Conservation (phyloP, 2,797 vertebrate genomes). For the Threskiornis aethiopicus region DNA sequence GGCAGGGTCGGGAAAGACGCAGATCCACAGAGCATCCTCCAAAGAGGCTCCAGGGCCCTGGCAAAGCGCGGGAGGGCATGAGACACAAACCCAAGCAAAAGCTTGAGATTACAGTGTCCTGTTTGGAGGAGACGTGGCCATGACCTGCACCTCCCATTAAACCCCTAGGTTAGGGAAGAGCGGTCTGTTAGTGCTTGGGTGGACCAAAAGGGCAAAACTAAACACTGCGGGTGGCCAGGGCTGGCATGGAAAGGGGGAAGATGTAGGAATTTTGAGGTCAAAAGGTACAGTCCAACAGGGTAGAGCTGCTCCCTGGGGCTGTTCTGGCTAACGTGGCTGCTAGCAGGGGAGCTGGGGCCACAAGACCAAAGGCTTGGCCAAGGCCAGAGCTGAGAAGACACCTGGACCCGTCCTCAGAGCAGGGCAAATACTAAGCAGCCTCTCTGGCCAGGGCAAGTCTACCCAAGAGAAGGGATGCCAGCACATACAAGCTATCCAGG, state of each 20-base stretch:
- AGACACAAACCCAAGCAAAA: not conserved
- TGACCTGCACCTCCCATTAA: not conserved
- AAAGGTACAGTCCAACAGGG: not conserved
- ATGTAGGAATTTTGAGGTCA: not conserved
- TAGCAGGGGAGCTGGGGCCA: not conserved
- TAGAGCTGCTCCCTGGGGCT: not conserved
- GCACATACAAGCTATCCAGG: not conserved
- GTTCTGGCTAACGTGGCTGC: not conserved
- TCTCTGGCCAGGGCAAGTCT: not conserved
- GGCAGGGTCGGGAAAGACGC: not conserved
- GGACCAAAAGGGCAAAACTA: not conserved
- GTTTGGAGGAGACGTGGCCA: not conserved
- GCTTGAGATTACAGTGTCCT: not conserved
- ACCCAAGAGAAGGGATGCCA: not conserved
- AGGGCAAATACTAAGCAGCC: not conserved
- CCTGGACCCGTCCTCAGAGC: not conserved
- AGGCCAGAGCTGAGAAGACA: not conserved
- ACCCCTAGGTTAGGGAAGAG: not conserved
- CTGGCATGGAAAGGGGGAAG: not conserved
- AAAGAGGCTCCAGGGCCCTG: not conserved
- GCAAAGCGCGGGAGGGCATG: rapidly evolving
- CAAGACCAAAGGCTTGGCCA: not conserved
- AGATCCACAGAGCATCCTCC: not conserved
- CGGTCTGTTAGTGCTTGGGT: not conserved
- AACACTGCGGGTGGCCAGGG: not conserved